Percentiles rank a stretch among this genome's conserved stretches.
These are phyloP conservation scores for Pyxicephalus adspersus DNA, from an alignment of 2,113 vertebrate species.

Conservation along the genomic window DNA sequence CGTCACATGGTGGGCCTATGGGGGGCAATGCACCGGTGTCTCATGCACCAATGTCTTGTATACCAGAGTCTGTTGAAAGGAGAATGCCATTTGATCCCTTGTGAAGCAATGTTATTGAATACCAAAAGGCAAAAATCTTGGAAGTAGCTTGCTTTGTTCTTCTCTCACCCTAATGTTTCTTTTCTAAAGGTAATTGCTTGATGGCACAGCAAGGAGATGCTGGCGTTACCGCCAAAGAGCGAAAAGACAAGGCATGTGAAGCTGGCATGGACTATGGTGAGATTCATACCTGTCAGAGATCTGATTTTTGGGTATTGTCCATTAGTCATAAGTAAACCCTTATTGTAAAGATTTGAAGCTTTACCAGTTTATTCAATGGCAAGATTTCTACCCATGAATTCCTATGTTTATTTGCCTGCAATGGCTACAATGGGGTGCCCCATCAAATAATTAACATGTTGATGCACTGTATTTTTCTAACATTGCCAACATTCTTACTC, in stretches of 20 bases:
- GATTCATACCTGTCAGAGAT: not conserved
- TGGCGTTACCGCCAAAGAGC: not conserved
- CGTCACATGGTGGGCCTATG: too few species aligned
- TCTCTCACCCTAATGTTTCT: not conserved
- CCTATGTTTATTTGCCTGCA: too few species aligned
- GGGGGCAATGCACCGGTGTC: too few species aligned
- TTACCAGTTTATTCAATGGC: not conserved
- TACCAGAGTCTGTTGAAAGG: too few species aligned
- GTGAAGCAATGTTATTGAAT: too few species aligned
- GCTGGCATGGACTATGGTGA: conserved; percentile 19
- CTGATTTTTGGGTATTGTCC: too few species aligned
- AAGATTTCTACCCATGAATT: too few species aligned
- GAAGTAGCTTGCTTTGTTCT: not conserved
- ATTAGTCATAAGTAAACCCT: not conserved
- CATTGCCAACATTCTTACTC: not conserved
- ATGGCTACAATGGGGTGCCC: not conserved
- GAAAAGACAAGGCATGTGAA: not conserved
- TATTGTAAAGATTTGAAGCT: not conserved
- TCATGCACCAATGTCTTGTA: too few species aligned
- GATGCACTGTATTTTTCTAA: not conserved
- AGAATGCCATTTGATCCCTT: too few species aligned
- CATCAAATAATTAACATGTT: not conserved
- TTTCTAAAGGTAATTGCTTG: conserved; percentile 28
- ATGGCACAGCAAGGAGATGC: conserved; percentile 57
- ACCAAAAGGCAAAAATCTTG: too few species aligned